Evolutionary conservation across 1,140 invertebrate genomes (phyloP).

Genomic region (Streblospio benedicti): DNA sequence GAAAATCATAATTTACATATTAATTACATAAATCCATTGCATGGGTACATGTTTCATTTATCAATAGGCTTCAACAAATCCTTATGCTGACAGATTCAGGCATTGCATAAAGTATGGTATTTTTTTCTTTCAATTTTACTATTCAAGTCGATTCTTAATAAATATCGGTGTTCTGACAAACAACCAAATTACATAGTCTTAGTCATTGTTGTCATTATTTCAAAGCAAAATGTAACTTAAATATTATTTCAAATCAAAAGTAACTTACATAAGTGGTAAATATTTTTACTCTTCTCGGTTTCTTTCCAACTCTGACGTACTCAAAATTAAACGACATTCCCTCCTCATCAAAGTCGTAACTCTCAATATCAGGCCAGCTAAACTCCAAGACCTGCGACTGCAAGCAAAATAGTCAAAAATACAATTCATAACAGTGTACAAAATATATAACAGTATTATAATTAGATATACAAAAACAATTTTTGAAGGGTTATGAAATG

Average conservation of each 20-base stretch:
- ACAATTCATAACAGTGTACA: slow-evolving; percentile 6
- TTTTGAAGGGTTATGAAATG: no score
- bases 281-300: slow-evolving; percentile 76
- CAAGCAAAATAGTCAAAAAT: slow-evolving; percentile 24
- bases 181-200: slow-evolving; percentile 3
- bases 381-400: slow-evolving; percentile 73
- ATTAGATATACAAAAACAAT: no score
- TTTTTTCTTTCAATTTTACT: not conserved
- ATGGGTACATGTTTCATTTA: slow-evolving; percentile 9
- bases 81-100: slow-evolving; percentile 8
- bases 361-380: slow-evolving; percentile 67
- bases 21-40: slow-evolving; percentile 13
- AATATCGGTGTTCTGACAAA: not conserved
- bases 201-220: not conserved
- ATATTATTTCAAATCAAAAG: slow-evolving; percentile 1
- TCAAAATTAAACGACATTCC: slow-evolving; percentile 81
- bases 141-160: not conserved
- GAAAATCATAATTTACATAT: slow-evolving; percentile 45
- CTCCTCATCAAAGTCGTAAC: slow-evolving; percentile 83
- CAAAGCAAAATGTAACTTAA: slow-evolving; percentile 2
- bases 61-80: slow-evolving; percentile 1
- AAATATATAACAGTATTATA: no score
- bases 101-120: slow-evolving; percentile 8
- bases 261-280: slow-evolving; percentile 81
- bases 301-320: slow-evolving; percentile 72